Evolutionary conservation across 2,797 vertebrate species (phyloP).

Genomic region (Arctocebus calabarensis): DNA sequence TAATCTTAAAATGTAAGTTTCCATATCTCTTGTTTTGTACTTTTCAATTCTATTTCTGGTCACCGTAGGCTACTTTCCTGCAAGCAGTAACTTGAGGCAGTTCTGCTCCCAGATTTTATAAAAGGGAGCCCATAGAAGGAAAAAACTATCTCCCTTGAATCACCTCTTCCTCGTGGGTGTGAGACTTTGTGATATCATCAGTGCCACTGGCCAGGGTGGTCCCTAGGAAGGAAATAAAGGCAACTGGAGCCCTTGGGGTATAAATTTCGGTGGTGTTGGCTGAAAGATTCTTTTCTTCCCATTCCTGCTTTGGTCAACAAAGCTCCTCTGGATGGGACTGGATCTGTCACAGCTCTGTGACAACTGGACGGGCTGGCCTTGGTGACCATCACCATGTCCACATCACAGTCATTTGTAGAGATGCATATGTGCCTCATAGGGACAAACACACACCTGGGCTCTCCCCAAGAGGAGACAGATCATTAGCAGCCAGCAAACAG

Average conservation of each 20-base stretch:
- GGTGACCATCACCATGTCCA: slow-evolving; percentile 83
- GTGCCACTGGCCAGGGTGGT: not conserved
- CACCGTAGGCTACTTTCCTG: slow-evolving; percentile 16
- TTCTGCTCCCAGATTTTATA: not conserved
- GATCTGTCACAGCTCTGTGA: slow-evolving; percentile 89
- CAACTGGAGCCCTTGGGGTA: slow-evolving; percentile 89
- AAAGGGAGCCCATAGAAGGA: not conserved
- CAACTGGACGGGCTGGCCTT: slow-evolving; percentile 87
- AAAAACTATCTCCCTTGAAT: not conserved
- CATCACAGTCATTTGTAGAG: slow-evolving; percentile 77
- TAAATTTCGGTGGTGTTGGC: slow-evolving; percentile 91
- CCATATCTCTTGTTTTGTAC: slow-evolving; percentile 5
- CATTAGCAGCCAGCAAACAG: slow-evolving; percentile 81
- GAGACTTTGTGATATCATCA: not conserved
- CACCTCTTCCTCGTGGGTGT: rapidly evolving
- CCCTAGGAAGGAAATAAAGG: slow-evolving; percentile 82
- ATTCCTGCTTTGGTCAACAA: slow-evolving; percentile 91
- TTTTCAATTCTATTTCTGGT: slow-evolving; percentile 11
- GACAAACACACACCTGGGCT: slow-evolving; percentile 67
- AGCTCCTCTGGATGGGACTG: slow-evolving; percentile 88
- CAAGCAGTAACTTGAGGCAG: not conserved
- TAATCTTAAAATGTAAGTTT: slow-evolving; percentile 33
- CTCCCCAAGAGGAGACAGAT: slow-evolving; percentile 68
- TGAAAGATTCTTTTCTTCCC: slow-evolving; percentile 85
- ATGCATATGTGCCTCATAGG: slow-evolving; percentile 46